phyloP scores from a whole-genome alignment of 1,140 invertebrate species.

The Battus philenor region DNA sequence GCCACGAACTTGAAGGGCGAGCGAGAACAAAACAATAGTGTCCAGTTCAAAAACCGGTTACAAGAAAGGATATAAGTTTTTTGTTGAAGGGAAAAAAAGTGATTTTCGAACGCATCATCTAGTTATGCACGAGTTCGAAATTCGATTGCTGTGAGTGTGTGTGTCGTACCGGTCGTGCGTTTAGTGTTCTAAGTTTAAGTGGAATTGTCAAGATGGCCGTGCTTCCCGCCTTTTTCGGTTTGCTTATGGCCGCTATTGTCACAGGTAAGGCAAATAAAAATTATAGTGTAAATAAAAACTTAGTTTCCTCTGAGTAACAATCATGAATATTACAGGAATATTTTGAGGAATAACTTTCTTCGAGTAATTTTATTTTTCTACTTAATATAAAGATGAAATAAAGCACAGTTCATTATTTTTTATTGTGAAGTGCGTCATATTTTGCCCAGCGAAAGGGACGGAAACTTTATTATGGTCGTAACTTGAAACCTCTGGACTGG shows the following conservation, averaged over 20 bases:
- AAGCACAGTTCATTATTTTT: too few species aligned
- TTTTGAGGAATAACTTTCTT: too few species aligned
- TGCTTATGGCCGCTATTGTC: constrained; percentile 40
- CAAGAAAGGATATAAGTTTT: constrained; percentile 27
- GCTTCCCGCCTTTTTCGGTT: constrained; percentile 56
- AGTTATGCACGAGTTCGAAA: constrained; percentile 50
- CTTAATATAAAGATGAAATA: too few species aligned
- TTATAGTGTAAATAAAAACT: too few species aligned
- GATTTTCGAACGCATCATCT: constrained; percentile 37
- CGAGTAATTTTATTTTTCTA: too few species aligned
- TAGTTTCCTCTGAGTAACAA: too few species aligned
- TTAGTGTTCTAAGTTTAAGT: constrained; percentile 25
- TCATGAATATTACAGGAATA: too few species aligned
- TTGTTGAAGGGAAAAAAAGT: constrained; percentile 37
- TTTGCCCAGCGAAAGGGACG: too few species aligned
- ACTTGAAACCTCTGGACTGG: constrained; percentile 10
- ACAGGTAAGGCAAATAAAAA: too few species aligned
- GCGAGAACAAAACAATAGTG: constrained; percentile 30
- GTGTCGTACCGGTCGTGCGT: constrained; percentile 20
- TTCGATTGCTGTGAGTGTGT: constrained; percentile 38
- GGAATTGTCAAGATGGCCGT: constrained; percentile 45
- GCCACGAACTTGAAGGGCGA: constrained; percentile 21
- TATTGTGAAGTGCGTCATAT: too few species aligned
- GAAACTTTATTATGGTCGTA: constrained; percentile 8
- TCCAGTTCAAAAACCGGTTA: constrained; percentile 45